Evolutionary conservation across 2,113 vertebrate genomes (phyloP), one percentile per base, ranked within the genome.

Genomic region (Prunella fulvescens): DNA sequence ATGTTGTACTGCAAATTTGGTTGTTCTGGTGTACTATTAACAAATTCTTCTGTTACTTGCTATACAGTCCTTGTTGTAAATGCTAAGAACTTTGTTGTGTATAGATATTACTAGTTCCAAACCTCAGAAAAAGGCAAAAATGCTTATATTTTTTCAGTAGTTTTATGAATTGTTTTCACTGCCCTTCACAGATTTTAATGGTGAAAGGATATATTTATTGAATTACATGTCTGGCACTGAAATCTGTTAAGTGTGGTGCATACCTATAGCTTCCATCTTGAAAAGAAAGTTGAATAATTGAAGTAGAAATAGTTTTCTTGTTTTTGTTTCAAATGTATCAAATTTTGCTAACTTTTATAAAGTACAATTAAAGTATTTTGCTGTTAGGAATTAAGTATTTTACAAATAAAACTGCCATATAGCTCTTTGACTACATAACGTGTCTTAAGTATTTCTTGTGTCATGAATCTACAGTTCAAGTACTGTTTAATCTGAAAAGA

Each of bases 311-410:
- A 86, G 64, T 84, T 97, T 94, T 86, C 45, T 77, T 73, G 56
- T 76, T 90, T 90, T 70, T 83, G 77, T 80, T 96, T 56, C 54
- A 92, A 77, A 92, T 94, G 58, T 91, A 86, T 94, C 20, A 12
- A 26, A 23, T 96, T 93, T 95, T 92, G 67, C 90, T 95, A 97
- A 96, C 48, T 95, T 97, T 90, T 90, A 31, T 95, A 95, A 93
- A 82, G 88, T 57, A 40, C 65, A 71, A 56, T 72, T 69, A 50
- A 39, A 86, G 35, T 97, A 95, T 97, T 97, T 98, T 97, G 77
- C 83, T 83, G 71, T 69, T 95, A 81, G 53, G 81, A 96, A 86
- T 92, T 62, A 97, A 93, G 60, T 94, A 93, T 92, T 88, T 97
- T 96, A 86, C 67, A 86, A 96, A 96, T 95, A 96, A 96, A 97